Evolutionary conservation across 30 jellyfish, hydroid and myxozoan species (phyloP).

Genomic region (Clytia hemisphaerica): DNA sequence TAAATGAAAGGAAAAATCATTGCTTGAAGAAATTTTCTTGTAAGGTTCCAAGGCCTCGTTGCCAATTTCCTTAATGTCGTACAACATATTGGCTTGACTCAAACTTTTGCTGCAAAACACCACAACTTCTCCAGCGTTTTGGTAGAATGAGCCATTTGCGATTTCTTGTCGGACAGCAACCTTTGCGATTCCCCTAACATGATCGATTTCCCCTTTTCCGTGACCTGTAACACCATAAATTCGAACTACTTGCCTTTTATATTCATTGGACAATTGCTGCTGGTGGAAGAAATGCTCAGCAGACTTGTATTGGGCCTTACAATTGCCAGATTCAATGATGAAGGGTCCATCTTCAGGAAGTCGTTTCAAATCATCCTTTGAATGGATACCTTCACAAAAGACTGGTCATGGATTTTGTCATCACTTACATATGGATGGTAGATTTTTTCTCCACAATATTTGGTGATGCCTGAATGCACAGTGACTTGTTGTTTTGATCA

Average conservation of each 20-base stretch:
- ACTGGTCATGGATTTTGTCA: conserved; percentile 6
- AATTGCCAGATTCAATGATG: conserved; percentile 3
- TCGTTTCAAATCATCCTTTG: background rate
- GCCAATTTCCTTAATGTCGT: conserved; percentile 6
- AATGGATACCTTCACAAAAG: conserved; percentile 4
- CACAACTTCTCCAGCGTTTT: conserved; percentile 3
- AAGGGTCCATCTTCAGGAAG: background rate
- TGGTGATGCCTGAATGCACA: conserved; percentile 16
- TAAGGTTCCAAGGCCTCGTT: conserved; percentile 6
- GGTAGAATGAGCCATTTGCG: background rate
- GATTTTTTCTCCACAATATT: conserved; percentile 6
- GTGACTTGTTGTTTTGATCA: conserved; percentile 6
- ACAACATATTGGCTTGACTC: background rate
- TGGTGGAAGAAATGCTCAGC: conserved; percentile 12
- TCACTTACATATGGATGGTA: conserved; percentile 7
- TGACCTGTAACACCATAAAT: conserved; percentile 7
- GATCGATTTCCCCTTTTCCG: conserved; percentile 13
- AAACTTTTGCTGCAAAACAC: background rate
- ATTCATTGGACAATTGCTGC: conserved; percentile 4
- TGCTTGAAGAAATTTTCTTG: background rate
- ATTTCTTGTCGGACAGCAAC: background rate
- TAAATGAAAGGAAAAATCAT: conserved; percentile 8
- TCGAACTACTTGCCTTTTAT: background rate
- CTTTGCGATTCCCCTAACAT: no score
- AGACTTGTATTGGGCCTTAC: conserved; percentile 5